Conservation (phyloP, 2,888 invertebrate genomes). For the Hermodice carunculata region DNA sequence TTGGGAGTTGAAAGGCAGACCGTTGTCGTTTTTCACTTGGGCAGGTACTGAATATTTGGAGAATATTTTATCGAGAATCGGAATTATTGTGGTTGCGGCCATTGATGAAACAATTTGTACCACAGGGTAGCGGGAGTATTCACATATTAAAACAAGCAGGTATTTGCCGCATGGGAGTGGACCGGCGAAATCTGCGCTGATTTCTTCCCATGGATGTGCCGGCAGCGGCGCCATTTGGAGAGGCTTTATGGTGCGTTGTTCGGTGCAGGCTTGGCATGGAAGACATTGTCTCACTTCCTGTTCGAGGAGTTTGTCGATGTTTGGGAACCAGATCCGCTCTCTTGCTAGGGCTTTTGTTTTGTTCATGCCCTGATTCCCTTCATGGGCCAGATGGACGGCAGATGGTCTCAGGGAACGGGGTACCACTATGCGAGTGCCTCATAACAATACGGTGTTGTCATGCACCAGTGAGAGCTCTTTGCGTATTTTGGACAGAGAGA, state of each 20-base stretch:
- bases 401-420: slow-evolving; percentile 32
- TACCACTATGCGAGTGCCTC: slow-evolving; percentile 33
- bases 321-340: slow-evolving; percentile 48
- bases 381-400: slow-evolving; percentile 42
- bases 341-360: slow-evolving; percentile 41
- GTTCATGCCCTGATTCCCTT: slow-evolving; percentile 44
- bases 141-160: too few relatives aligned
- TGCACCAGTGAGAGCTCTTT: not conserved
- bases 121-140: too few relatives aligned
- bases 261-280: slow-evolving; percentile 29
- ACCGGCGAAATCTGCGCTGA: not conserved
- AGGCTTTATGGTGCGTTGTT: slow-evolving; percentile 8
- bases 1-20: too few relatives aligned
- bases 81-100: too few relatives aligned
- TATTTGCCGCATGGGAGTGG: not conserved
- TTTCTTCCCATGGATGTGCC: not conserved
- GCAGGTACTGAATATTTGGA: too few relatives aligned
- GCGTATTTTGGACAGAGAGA: not conserved
- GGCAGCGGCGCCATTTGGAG: slow-evolving; percentile 16
- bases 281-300: slow-evolving; percentile 5
- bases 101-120: too few relatives aligned
- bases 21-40: too few relatives aligned
- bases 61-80: too few relatives aligned
- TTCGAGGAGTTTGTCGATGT: slow-evolving; percentile 41
- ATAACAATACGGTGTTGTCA: slow-evolving; percentile 26